Base-by-base conservation (phyloP, 2,888 invertebrate genomes). In the Platypus cylindrus region DNA sequence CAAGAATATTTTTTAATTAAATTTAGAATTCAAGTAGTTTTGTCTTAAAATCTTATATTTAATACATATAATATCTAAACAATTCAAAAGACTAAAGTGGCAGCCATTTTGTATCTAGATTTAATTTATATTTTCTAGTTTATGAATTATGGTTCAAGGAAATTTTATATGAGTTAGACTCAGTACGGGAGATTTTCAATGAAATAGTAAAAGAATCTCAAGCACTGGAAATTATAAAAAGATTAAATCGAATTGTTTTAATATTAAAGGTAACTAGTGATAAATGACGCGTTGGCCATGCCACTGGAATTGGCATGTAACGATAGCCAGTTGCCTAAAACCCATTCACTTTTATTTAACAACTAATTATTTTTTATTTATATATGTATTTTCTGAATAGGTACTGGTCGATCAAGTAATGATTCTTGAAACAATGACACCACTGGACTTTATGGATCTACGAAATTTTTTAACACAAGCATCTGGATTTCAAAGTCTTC, bases 101-200 rank as follows among this genome's bases (percentile, higher is more conserved):
- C n/a, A n/a, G n/a, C n/a, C n/a, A n/a, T n/a, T n/a, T n/a, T n/a
- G n/a, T n/a, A n/a, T n/a, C n/a, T n/a, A n/a, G n/a, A n/a, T n/a
- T n/a, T n/a, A 20, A 20, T 7, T 32, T n/a, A 30, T 44, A 42
- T 46, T 27, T 69, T 70, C 30, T 63, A 91, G 91, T 94, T 1
- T 97, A 97, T 65, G 98, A 98, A 63, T 68, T 98, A 3, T 98
- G 97, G 98, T 98, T 98, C 68, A 98, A 98, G 61, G 97, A 98
- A 67, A 93, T 98, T 31, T 83, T 98, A 43, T 94, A 78, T 61
- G 98, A 98, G 54, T 68, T 98, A 54, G 95, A 98, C 59, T 94
- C 93, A 0, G 82, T 98, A 17, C 67, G 93, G 25, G 65, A 71
- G 2, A 69, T 93, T 34, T 80, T 98, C 53, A 74, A 73, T 68